phyloP scores from a whole-genome alignment of 2,797 vertebrate genomes.

The Paguma larvata region DNA sequence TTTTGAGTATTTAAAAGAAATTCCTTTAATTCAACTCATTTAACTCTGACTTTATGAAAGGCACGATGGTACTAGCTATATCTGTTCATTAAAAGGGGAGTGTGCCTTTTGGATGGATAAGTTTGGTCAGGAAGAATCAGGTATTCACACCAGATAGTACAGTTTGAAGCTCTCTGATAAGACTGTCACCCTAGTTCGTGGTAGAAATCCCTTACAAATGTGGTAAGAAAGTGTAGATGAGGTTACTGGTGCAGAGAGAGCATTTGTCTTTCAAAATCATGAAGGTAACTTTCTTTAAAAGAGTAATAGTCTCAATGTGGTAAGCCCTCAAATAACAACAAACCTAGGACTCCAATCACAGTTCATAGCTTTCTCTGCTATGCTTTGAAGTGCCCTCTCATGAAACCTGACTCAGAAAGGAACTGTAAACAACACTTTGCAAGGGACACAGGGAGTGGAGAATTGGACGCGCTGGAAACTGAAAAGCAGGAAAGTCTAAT shows the following conservation, averaged over 20 bases:
- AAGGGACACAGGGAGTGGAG: not conserved
- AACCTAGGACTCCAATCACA: not conserved
- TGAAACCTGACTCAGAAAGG: not conserved
- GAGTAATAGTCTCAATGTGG: not conserved
- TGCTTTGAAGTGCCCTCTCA: not conserved
- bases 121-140: not conserved
- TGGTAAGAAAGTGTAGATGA: not conserved
- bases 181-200: not conserved
- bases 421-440: not conserved
- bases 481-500: constrained; percentile 5
- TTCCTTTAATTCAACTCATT: not conserved
- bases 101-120: not conserved
- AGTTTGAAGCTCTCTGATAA: not conserved
- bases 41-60: not conserved
- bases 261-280: constrained; percentile 24
- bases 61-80: not conserved
- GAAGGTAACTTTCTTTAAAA: not conserved
- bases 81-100: not conserved
- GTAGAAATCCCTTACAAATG: not conserved
- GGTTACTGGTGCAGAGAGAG: not conserved
- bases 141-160: not conserved
- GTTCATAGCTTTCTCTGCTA: not conserved
- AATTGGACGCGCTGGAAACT: not conserved
- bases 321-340: not conserved
- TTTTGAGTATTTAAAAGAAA: constrained; percentile 18